A percentile compares a stretch with the other conserved stretches of the same genome.
These are phyloP conservation scores for Euwallacea fornicatus DNA, from an alignment of 1,140 invertebrate genomes.

Conservation along the genomic window DNA sequence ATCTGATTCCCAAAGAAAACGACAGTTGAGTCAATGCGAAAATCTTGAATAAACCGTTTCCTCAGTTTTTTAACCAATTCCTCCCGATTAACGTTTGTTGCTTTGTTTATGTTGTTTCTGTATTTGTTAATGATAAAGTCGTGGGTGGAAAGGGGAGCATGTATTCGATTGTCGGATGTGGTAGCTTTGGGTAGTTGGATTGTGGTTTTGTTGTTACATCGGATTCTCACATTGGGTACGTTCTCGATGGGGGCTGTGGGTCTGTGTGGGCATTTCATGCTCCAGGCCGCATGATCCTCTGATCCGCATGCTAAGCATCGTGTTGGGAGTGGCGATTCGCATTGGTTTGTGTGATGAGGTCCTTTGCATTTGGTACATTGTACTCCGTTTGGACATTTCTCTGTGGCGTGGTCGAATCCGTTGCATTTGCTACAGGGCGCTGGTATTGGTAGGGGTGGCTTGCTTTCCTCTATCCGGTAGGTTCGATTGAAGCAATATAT, in stretches of 20 bases:
- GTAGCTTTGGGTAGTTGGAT: background rate
- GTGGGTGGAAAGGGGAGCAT: background rate
- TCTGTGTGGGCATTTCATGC: too few relatives aligned
- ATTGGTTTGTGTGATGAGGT: background rate
- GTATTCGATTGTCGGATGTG: background rate
- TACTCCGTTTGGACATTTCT: background rate
- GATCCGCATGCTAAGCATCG: background rate
- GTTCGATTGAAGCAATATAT: background rate
- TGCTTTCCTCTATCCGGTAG: background rate
- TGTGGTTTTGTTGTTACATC: background rate
- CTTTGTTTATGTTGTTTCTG: background rate
- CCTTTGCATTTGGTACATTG: background rate
- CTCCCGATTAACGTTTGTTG: background rate
- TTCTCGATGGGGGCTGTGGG: too few relatives aligned
- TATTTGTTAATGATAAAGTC: background rate
- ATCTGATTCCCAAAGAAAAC: background rate
- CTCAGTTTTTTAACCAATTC: background rate
- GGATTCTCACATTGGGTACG: background rate
- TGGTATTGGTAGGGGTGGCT: background rate
- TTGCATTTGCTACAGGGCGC: background rate
- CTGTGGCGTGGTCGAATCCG: background rate
- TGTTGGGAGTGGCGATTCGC: background rate
- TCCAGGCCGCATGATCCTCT: too few relatives aligned
- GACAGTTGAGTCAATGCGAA: background rate
- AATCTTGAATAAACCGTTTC: background rate